phyloP scores from a whole-genome alignment of 2,888 invertebrate species.

The Campoplex capitator region DNA sequence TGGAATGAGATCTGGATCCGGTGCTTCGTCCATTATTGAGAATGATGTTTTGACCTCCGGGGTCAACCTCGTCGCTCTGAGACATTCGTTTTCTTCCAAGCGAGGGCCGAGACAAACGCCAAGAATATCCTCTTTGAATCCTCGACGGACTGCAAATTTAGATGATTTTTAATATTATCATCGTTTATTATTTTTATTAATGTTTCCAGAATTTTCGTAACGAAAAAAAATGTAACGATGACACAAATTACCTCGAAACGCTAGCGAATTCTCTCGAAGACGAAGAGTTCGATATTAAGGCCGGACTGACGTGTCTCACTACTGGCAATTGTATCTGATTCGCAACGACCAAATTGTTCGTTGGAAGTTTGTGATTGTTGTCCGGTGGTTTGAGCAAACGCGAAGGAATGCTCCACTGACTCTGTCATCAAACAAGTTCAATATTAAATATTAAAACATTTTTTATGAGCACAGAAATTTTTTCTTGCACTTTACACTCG shows the following conservation, averaged over 20 bases:
- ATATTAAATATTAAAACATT: neutral
- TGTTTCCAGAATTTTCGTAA: neutral
- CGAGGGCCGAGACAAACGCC: conserved; percentile 91
- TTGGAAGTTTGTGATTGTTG: conserved; percentile 85
- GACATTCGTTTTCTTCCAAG: conserved; percentile 87
- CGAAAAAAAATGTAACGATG: too few relatives aligned
- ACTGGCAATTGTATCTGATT: conserved; percentile 67
- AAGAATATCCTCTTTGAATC: conserved; percentile 90
- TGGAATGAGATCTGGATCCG: conserved; percentile 79
- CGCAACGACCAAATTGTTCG: conserved; percentile 82
- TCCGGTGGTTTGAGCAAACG: conserved; percentile 90
- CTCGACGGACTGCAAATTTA: conserved; percentile 80
- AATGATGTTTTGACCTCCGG: conserved; percentile 82
- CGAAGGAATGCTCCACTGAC: conserved; percentile 87
- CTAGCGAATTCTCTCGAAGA: conserved; percentile 78
- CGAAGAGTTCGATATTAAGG: conserved; percentile 77
- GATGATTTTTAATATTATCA: neutral
- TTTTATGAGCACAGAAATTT: neutral
- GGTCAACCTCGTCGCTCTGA: conserved; percentile 84
- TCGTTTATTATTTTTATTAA: neutral
- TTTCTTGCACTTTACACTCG: too few relatives aligned
- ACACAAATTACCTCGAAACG: conserved; percentile 73
- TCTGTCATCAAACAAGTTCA: conserved; percentile 72
- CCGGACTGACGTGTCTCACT: conserved; percentile 81
- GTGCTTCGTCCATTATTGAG: conserved; percentile 83